Base-by-base conservation (phyloP, 2,888 invertebrate species). In the Marronus borbonicus region DNA sequence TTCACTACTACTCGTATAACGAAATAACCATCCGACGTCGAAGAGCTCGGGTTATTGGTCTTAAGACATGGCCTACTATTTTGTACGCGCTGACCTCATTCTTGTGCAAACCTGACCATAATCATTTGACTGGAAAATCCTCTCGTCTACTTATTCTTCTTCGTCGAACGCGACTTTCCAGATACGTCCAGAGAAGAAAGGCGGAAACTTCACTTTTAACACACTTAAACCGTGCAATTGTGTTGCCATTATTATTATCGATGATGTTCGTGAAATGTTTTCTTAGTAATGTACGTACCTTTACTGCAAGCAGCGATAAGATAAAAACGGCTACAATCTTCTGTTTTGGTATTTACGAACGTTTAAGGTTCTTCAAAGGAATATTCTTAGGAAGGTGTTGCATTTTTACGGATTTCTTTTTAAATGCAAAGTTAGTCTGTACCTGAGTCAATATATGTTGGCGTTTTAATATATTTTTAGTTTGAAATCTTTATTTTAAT, bases 21-120 rank as follows among this genome's bases (percentile, higher is more conserved):
- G 68, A 36, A 36, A 60, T 72, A 49, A 77, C 62, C 58, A 58
- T 39, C n/a, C 65, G 39, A 20, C 68, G 75, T 68, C 24, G 70
- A 31, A 74, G 49, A 75, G 58, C 65, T 78, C 64, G 50, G 81
- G 80, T 81, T 80, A 79, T 75, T 81, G 81, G 74, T 78, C 80
- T 79, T 81, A 76, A 74, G 60, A 77, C 78, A 20, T 83, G 82
- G 80, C 83, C 83, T 81, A 82, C 82, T 79, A 82, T 80, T 79
- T 80, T 80, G 76, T 80, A 77, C 81, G 80, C 70, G 72, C 8
- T 82, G 83, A 83, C 83, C 83, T 79, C 81, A 79, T 81, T 83
- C 80, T 66, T 79, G 76, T 76, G 76, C 81, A 80, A 81, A 78
- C 74, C 75, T 69, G 49, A 60, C 60, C 36, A 49, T 74, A 74